These are phyloP conservation scores for Heliothis virescens DNA, from an alignment of 1,140 invertebrate genomes.

Conservation along the genomic window DNA sequence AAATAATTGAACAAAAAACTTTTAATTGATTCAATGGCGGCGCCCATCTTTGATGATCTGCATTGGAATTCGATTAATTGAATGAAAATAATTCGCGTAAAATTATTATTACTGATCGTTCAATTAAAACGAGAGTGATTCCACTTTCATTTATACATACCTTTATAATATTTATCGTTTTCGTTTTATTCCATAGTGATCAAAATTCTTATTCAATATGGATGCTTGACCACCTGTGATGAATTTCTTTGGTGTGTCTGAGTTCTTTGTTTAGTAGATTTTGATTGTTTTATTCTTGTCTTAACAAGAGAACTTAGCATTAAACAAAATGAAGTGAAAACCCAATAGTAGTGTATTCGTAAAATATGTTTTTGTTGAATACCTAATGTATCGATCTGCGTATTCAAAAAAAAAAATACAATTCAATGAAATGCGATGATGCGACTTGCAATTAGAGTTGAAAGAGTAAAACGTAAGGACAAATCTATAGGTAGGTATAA, in stretches of 20 bases:
- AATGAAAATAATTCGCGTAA: constrained; percentile 46
- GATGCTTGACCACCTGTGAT: background rate
- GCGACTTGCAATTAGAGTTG: no score
- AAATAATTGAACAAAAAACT: constrained; percentile 38
- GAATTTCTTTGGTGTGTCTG: background rate
- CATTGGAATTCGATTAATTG: constrained; percentile 37
- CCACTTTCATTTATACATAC: constrained; percentile 1
- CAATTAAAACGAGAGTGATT: constrained; percentile 37
- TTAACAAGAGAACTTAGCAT: no score
- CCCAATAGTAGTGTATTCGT: no score
- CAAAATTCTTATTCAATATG: constrained; percentile 4
- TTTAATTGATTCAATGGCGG: constrained; percentile 46
- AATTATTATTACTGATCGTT: constrained; percentile 42
- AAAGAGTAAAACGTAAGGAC: no score
- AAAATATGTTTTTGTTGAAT: no score
- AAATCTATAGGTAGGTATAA: no score
- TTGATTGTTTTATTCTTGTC: background rate
- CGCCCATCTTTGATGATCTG: constrained; percentile 40
- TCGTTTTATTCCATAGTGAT: background rate
- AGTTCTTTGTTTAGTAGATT: background rate
- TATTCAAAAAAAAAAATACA: no score
- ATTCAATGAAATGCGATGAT: no score
- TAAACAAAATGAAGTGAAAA: no score
- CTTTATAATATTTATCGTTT: background rate
- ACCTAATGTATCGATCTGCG: no score